Evolutionary conservation across 2,888 invertebrate genomes (phyloP), one percentile per base, ranked within the genome.

Genomic region (Drosophila mercatorum): DNA sequence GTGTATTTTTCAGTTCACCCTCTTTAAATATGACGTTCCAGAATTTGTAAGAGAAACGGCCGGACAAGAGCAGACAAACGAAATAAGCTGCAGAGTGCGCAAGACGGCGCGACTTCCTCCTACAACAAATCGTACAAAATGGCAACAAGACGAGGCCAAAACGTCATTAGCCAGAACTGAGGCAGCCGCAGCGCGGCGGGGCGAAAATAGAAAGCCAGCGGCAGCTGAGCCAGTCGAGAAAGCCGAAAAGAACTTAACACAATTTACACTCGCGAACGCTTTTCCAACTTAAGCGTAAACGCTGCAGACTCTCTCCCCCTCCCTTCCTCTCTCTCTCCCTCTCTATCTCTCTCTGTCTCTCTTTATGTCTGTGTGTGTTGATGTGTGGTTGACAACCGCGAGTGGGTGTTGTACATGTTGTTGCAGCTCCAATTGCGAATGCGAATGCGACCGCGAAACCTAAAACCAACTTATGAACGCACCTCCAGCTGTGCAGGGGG

Each of bases 181-280:
- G 77, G 66, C 65, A 69, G 43, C 22, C 53, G 56, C 62, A 5
- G 5, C 41, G 17, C 17, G 14, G 14, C 14, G 52, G 61, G 38
- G 61, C 65, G 40, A 46, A 82, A 83, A 78, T 78, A 83, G 83
- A 89, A 87, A 88, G 83, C 83, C 78, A 80, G 51, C 78, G 77
- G 49, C 68, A 52, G 49, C 57, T 46, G 55, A 47, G 59, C 51
- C 22, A 44, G 55, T 47, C 57, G 87, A 87, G 89, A 89, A 89
- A 89, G 88, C 88, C 81, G 74, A 78, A 75, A 87, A 84, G 89
- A 89, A 89, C 83, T 84, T 87, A 89, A 89, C 88, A 84, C 83
- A 84, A 87, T 87, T 84, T 84, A 87, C 89, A 83, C 83, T 87
- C 81, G 71, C 88, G 73, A 89, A 56, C 75, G 84, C 68, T 84